Conservation (phyloP, 2,113 vertebrate genomes). For the Tyto alba region DNA sequence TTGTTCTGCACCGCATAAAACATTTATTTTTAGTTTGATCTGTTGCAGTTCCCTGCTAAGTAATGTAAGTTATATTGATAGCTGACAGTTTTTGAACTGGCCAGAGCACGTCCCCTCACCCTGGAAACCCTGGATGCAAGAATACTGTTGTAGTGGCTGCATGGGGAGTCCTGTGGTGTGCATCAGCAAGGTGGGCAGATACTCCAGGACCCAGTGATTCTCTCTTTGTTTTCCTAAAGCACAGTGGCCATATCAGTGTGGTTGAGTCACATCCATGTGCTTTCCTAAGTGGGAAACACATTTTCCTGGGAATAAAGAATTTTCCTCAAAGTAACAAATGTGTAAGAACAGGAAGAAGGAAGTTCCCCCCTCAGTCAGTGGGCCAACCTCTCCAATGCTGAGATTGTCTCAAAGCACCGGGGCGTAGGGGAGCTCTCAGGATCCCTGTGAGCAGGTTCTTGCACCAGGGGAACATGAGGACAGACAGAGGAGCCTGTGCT, state of each 20-base stretch:
- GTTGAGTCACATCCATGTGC: not conserved
- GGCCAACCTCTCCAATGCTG: not conserved
- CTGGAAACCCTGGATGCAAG: not conserved
- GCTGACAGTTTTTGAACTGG: not conserved
- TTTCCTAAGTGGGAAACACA: not conserved
- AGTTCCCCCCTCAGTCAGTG: accelerated
- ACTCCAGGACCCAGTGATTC: not conserved
- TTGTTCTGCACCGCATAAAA: not conserved
- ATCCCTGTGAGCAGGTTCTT: not conserved
- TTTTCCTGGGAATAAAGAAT: not conserved
- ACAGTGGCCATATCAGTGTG: not conserved
- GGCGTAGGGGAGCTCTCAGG: not conserved
- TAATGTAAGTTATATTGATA: not conserved
- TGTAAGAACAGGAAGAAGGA: not conserved
- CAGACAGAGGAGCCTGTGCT: not conserved
- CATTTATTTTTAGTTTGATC: not conserved
- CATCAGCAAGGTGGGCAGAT: accelerated
- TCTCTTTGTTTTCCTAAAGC: not conserved
- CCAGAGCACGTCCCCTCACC: not conserved
- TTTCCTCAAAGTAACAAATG: not conserved
- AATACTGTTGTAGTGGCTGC: not conserved
- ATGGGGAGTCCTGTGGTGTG: accelerated
- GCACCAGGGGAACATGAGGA: not conserved
- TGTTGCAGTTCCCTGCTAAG: not conserved
- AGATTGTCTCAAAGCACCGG: not conserved